Base-by-base conservation (phyloP, 2,113 vertebrate species). In the Laticauda colubrina region DNA sequence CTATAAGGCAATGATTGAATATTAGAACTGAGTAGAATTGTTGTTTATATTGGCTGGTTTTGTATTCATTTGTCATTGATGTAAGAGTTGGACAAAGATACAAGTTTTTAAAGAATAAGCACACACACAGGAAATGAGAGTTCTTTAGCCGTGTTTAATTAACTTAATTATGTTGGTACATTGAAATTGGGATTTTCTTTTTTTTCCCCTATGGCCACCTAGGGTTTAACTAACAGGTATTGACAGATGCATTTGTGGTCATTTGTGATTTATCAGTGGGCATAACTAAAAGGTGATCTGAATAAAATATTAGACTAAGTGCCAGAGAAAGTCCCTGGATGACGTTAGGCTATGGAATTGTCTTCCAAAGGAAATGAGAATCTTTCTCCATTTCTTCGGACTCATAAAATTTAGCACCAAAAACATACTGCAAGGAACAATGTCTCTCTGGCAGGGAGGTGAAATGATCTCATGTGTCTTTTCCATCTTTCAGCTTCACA, bases 391-490 rank as follows among this genome's bases (percentile, higher is more conserved):
- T 95, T 91, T 64, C 91, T 93, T 93, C 64, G 64, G 93, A 61
- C 24, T 95, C 95, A 0, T 95, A 86, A 95, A 95, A 59, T n/a
- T 45, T 90, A 95, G 89, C 21, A 94, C 91, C 91, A 88, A 92
- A 92, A 96, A 96, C 85, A 51, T 95, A 94, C 90, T 88, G 11
- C 64, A 94, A 93, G 45, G 93, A 96, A 92, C 75, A 94, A 56
- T 59, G 88, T n/a, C 57, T 29, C 43, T 10, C 88, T 95, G 90
- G 89, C 93, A 96, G 94, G 93, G 51, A 24, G 56, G 89, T 45
- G 92, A 34, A 55, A 94, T 95, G 92, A 96, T 94, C 92, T 96
- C 89, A 95, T 94, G 81, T 64, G 92, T 95, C 85, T 96, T 97
- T 96, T 96, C 92, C 88, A 88, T 93, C 93, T 92, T 94, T 94